Conservation (phyloP, 37 sponge, comb jelly and placozoan species). For the Beroe forskalii region DNA sequence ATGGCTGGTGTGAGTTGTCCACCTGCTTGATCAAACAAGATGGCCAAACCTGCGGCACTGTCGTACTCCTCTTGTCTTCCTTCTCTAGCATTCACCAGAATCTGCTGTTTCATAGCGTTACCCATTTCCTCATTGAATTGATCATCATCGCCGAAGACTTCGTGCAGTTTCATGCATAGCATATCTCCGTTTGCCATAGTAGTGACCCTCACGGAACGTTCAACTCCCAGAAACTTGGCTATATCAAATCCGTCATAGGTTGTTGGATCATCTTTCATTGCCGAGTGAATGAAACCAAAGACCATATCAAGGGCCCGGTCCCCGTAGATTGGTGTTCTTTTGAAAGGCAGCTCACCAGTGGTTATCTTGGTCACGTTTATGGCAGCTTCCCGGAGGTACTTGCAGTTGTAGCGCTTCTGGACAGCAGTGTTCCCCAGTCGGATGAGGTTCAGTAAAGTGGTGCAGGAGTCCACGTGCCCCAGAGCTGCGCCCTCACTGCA, state of each 20-base stretch:
- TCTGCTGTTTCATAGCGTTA: conserved; percentile 73
- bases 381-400: conserved; percentile 66
- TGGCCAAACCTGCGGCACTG: conserved; percentile 73
- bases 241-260: conserved; percentile 71
- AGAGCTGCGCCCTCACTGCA: conserved; percentile 88
- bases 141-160: conserved; percentile 71
- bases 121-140: conserved; percentile 73
- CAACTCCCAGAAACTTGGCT: conserved; percentile 79
- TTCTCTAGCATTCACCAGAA: conserved; percentile 71
- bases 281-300: conserved; percentile 64
- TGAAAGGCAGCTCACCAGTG: conserved; percentile 61
- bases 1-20: conserved; percentile 73
- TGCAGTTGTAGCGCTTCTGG: conserved; percentile 67
- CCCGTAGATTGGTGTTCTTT: conserved; percentile 65
- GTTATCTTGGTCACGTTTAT: conserved; percentile 63
- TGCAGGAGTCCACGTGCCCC: conserved; percentile 73
- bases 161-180: conserved; percentile 70
- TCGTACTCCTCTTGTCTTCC: conserved; percentile 86
- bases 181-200: conserved; percentile 77
- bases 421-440: conserved; percentile 67
- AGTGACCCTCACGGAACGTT: conserved; percentile 71
- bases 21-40: conserved; percentile 81
- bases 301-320: conserved; percentile 65
- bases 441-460: conserved; percentile 82
- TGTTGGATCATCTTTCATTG: conserved; percentile 46